Evolutionary conservation across 2,888 invertebrate species (phyloP).

Genomic region (Melolontha melolontha): DNA sequence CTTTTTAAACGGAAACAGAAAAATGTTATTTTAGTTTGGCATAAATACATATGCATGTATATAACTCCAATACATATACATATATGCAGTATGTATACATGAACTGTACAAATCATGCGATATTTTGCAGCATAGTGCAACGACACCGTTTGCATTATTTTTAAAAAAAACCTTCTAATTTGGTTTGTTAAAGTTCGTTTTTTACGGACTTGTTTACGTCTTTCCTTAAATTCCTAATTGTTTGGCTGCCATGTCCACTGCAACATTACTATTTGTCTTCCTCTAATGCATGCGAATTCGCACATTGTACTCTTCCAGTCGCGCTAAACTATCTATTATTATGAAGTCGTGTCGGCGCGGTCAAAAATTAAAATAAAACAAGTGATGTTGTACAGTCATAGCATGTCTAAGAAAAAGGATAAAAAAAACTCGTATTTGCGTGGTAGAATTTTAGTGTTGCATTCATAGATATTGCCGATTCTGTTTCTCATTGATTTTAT

Average conservation of each 20-base stretch:
- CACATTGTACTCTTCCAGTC: slow-evolving; percentile 10
- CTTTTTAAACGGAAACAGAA: slow-evolving; percentile 27
- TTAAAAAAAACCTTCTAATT: slow-evolving; percentile 40
- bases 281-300: slow-evolving; percentile 14
- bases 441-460: not conserved
- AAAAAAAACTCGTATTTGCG: slow-evolving; percentile 11
- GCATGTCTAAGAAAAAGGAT: not conserved
- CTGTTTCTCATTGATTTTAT: too few species aligned
- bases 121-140: slow-evolving; percentile 40
- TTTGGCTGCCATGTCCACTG: slow-evolving; percentile 1
- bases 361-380: slow-evolving; percentile 20
- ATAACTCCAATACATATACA: slow-evolving; percentile 8
- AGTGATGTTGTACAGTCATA: not conserved
- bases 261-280: slow-evolving; percentile 10
- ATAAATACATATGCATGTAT: slow-evolving; percentile 13
- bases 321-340: slow-evolving; percentile 25
- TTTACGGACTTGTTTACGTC: slow-evolving; percentile 43
- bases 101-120: slow-evolving; percentile 20
- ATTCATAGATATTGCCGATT: slow-evolving; percentile 1
- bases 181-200: slow-evolving; percentile 42
- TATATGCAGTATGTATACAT: slow-evolving; percentile 13
- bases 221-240: slow-evolving; percentile 37
- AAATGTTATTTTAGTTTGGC: slow-evolving; percentile 37
- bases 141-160: slow-evolving; percentile 32
- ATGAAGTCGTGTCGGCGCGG: slow-evolving; percentile 9